Evolutionary conservation across 2,797 vertebrate genomes (phyloP), one percentile per base, ranked within the genome.

Genomic region (Semotilus atromaculatus): DNA sequence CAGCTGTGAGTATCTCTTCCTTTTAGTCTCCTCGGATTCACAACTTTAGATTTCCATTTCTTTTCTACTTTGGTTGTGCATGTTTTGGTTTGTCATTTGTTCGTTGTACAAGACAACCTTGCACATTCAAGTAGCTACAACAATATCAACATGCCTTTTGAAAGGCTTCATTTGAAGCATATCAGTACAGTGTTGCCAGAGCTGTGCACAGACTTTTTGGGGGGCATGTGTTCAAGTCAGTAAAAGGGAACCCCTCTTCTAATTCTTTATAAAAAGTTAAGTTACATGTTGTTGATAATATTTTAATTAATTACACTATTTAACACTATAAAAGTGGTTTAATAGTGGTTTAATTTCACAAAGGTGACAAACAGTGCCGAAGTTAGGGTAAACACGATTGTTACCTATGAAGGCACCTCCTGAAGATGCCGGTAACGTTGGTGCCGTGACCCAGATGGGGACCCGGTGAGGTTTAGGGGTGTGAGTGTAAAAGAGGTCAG

Each of bases 1-100:
- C 91, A 99, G 98, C 94, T 99, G 98, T 99, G 94, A 99, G 98
- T 98, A 94, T 66, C 85, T 64, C 51, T 72, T 53, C 21, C 31
- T 60, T 74, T 40, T 75, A 45, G 31, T 51, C 18, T 40, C 43
- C 19, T 53, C 9, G 0, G 68, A 55, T 26, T 40, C 68, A 82
- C 36, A 60, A 26, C 43, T 60, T 31, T 21, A 40, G 58, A 53
- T 40, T 23, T 76, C n/a, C 58, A 29, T 38, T 64, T 75, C 29
- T 16, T 21, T 60, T 40, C 18, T 40, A 7, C n/a, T 82, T 43
- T 70, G 18, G 51, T 62, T 60, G 53, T 72, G 53, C 36, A 74
- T 64, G 55, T 48, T 62, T 73, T 73, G 26, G n/a, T 26, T 48
- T 71, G 23, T 10, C 26, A 34, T 60, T 31, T 60, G 45, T 53